These are phyloP conservation scores for Bos javanicus DNA, from an alignment of 2,113 vertebrate genomes.

Conservation along the genomic window DNA sequence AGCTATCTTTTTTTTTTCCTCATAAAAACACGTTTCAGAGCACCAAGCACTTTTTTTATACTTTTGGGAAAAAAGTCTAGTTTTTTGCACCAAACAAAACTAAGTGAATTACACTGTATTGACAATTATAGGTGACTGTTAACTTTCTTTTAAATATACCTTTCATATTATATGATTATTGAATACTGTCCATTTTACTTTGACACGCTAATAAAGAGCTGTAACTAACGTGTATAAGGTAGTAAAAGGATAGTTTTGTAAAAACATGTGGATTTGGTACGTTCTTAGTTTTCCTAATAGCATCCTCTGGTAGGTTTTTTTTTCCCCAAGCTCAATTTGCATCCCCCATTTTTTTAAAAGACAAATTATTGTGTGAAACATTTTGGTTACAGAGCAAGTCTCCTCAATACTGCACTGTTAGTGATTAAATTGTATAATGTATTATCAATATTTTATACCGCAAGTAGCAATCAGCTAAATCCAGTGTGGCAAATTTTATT, in stretches of 20 bases:
- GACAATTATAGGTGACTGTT: neutral
- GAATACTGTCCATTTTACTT: neutral
- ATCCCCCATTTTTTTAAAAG: neutral
- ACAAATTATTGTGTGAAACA: neutral
- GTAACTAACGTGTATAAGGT: neutral
- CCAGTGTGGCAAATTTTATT: neutral
- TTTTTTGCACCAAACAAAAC: neutral
- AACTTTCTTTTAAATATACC: neutral
- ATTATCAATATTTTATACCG: neutral
- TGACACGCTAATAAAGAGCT: neutral
- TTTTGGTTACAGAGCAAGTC: neutral
- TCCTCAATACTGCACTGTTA: neutral
- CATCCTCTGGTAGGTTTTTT: neutral
- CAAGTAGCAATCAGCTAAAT: neutral
- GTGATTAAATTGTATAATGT: conserved; percentile 1
- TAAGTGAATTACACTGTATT: conserved; percentile 2
- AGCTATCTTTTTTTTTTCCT: neutral
- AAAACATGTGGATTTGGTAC: conserved; percentile 9
- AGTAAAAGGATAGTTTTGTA: neutral
- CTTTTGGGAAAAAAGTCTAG: neutral
- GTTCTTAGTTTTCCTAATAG: neutral
- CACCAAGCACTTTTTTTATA: neutral
- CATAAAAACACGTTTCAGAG: neutral
- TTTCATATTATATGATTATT: neutral
- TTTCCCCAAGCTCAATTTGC: neutral